Conservation (phyloP, 2,797 vertebrate species). For the Amblyraja radiata region DNA sequence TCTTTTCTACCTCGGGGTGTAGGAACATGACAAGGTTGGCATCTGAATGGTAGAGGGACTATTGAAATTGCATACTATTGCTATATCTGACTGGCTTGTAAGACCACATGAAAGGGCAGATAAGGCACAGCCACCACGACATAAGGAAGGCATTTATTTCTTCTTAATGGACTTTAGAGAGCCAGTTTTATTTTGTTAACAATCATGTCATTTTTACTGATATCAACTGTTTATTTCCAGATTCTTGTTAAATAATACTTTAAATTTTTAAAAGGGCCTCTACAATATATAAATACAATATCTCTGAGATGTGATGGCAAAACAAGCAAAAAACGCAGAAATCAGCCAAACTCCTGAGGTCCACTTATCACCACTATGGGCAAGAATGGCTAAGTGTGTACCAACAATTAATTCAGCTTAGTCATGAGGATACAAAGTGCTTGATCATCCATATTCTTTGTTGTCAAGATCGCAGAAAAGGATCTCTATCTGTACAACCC, state of each 20-base stretch:
- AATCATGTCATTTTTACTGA: neutral
- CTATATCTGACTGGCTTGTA: neutral
- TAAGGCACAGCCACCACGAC: neutral
- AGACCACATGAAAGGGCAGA: neutral
- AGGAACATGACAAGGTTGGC: neutral
- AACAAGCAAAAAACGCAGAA: neutral
- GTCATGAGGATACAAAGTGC: neutral
- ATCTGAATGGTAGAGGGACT: neutral
- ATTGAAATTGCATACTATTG: neutral
- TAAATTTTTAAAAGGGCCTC: neutral
- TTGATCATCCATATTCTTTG: neutral
- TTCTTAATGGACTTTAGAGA: neutral
- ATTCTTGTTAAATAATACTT: neutral
- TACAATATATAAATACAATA: neutral
- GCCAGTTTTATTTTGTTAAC: no score
- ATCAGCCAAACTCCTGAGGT: neutral
- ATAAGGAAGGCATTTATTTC: neutral
- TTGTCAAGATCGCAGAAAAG: neutral
- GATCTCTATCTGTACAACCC: neutral
- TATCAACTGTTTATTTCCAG: neutral
- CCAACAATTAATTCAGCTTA: no score
- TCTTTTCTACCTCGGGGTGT: neutral
- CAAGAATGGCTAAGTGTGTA: no score
- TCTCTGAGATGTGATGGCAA: neutral
- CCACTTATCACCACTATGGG: neutral